Evolutionary conservation across 1,140 invertebrate genomes (phyloP), one percentile per base, ranked within the genome.

Genomic region (Ceratoteleas bidentatus): DNA sequence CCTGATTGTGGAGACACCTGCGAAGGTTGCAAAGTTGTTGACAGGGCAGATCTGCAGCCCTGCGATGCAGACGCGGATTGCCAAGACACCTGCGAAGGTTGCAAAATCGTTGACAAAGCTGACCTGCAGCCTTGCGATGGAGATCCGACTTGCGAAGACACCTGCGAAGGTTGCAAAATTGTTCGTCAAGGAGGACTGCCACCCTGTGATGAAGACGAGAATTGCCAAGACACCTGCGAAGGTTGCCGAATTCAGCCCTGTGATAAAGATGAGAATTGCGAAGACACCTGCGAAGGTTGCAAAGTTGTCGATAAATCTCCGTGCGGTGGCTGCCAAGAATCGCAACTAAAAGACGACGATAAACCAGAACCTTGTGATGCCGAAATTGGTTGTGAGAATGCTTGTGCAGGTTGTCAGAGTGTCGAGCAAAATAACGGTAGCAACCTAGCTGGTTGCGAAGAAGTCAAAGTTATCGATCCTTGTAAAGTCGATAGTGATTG

Each of bases 231-330:
- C 0, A 66, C 40, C 0, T 75, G 72, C 32, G 66, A 75, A 32
- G 72, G 79, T 24, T 81, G 78, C 45, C 49, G 69, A 81, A 11
- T 49, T n/a, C 11, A 32, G 7, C 6, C 40, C 45, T 65, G 61
- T 58, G 45, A 64, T 15, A n/a, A 50, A 34, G 8, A 34, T 38
- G 16, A 6, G 10, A 33, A 50, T 38, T 76, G 73, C 10, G 2
- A 13, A 38, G 38, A 53, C 6, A 45, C 38, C 10, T 74, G 70
- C 16, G 10, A 74, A 57, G 70, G 72, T 33, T 75, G 72, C 7
- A 32, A 43, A 60, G 40, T 43, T 43, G 40, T 43, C 40, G 40
- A 43, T 14, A n/a, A 49, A 49, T 13, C 10, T 13, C 8, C 40
- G n/a, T 43, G 40, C 40, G 40, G 6, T 10, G 40, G 40, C 14